A percentile compares a stretch with the other conserved stretches of the same genome.
phyloP scores from a whole-genome alignment of 2,797 vertebrate species.

The Phoebastria nigripes region DNA sequence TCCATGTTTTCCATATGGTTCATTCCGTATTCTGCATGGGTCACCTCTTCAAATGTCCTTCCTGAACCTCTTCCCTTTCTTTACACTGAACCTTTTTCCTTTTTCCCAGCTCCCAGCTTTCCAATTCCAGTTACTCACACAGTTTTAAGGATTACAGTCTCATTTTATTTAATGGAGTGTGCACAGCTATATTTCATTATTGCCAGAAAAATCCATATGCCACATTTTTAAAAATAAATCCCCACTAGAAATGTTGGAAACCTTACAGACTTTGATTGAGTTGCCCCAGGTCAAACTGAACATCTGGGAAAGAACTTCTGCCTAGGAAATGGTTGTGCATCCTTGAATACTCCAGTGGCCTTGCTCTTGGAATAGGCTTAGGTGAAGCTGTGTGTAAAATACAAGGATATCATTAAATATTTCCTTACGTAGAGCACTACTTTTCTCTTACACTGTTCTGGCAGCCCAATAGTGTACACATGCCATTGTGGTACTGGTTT shows the following conservation, averaged over 20 bases:
- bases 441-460: not conserved
- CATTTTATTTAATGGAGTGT: conserved; percentile 59
- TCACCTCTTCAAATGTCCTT: not conserved
- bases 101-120: not conserved
- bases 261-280: conserved; percentile 76
- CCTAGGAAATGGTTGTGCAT: conserved; percentile 65
- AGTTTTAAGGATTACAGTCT: conserved; percentile 35
- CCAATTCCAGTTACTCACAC: not conserved
- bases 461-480: not conserved
- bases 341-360: conserved; percentile 68
- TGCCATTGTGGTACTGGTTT: not conserved
- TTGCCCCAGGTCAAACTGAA: conserved; percentile 76
- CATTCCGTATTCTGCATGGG: not conserved
- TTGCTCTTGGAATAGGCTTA: conserved; percentile 50
- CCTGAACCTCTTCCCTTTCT: not conserved
- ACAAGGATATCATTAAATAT: conserved; percentile 58
- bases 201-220: conserved; percentile 76
- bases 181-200: conserved; percentile 54
- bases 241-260: conserved; percentile 72
- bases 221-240: conserved; percentile 71
- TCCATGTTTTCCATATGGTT: not conserved
- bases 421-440: conserved; percentile 20
- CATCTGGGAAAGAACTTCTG: conserved; percentile 76
- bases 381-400: conserved; percentile 58
- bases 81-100: not conserved